A percentile compares a stretch with the other conserved stretches of the same genome.
These are phyloP conservation scores for Acipenser ruthenus DNA, from an alignment of 2,797 vertebrate species.

Conservation along the genomic window DNA sequence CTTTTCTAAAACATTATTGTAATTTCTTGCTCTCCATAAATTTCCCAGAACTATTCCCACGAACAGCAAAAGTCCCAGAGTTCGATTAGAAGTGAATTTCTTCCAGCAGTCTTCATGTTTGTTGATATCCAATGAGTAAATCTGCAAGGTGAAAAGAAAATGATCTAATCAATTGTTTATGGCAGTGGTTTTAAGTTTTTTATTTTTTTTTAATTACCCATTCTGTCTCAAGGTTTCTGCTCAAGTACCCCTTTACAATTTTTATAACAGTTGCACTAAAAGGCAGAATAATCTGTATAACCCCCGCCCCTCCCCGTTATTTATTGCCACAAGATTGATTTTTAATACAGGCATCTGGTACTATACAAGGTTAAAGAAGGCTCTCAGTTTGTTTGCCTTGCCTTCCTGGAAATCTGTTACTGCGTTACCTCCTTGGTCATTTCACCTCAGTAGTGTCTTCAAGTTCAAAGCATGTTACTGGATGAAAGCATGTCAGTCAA, in stretches of 20 bases:
- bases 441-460: too few species aligned
- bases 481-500: too few species aligned
- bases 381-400: too few species aligned
- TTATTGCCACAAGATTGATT: too few species aligned
- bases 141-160: constrained; percentile 50
- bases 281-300: neutral
- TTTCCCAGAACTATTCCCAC: constrained; percentile 80
- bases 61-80: constrained; percentile 77
- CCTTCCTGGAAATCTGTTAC: neutral
- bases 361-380: too few species aligned
- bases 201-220: neutral
- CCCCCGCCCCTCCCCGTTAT: neutral
- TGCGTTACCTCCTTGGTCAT: neutral
- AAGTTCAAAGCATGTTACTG: too few species aligned
- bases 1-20: constrained; percentile 31
- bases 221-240: too few species aligned
- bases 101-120: constrained; percentile 89
- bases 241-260: too few species aligned
- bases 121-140: constrained; percentile 79
- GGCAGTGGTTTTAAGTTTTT: neutral
- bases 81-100: constrained; percentile 85
- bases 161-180: neutral
- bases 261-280: neutral
- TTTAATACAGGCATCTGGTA: too few species aligned
- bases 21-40: constrained; percentile 67